Conservation (phyloP, 2,888 invertebrate species). For the Brachyptera putata region DNA sequence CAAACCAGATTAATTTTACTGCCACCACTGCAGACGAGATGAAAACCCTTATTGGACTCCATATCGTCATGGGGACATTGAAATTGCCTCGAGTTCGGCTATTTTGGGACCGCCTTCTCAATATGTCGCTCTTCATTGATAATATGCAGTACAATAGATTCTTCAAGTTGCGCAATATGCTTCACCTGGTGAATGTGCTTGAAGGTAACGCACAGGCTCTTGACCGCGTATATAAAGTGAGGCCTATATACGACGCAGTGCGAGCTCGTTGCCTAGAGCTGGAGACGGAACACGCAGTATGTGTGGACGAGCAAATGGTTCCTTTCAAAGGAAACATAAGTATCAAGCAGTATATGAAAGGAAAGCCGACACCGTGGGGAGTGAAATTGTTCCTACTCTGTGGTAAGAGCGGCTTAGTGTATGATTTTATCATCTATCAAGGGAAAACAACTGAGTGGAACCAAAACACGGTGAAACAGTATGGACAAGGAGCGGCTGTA, state of each 20-base stretch:
- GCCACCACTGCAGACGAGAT: constrained; percentile 17
- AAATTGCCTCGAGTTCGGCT: constrained; percentile 22
- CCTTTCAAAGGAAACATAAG: constrained; percentile 37
- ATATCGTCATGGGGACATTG: constrained; percentile 24
- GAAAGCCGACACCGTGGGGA: constrained; percentile 38
- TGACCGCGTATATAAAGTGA: constrained; percentile 32
- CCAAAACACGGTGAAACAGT: constrained; percentile 1
- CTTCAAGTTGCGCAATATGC: constrained; percentile 28
- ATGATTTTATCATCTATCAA: constrained; percentile 39
- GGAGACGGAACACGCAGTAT: constrained; percentile 47
- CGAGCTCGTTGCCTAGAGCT: constrained; percentile 39
- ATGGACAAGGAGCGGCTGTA: constrained; percentile 26
- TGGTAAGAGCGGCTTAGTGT: constrained; percentile 35
- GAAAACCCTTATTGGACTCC: constrained; percentile 23
- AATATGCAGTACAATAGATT: constrained; percentile 31
- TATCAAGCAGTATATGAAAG: constrained; percentile 38
- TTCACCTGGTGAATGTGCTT: constrained; percentile 31
- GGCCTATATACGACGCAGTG: constrained; percentile 33
- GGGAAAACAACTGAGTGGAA: constrained; percentile 40
- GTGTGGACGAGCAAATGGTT: constrained; percentile 40
- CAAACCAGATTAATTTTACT: not conserved
- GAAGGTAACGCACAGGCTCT: constrained; percentile 6
- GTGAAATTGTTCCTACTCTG: constrained; percentile 37
- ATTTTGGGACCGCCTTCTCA: constrained; percentile 28
- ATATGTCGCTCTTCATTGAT: constrained; percentile 21